Evolutionary conservation across 2,888 invertebrate genomes (phyloP), one percentile per base, ranked within the genome.

Genomic region (Drosophila colorata): DNA sequence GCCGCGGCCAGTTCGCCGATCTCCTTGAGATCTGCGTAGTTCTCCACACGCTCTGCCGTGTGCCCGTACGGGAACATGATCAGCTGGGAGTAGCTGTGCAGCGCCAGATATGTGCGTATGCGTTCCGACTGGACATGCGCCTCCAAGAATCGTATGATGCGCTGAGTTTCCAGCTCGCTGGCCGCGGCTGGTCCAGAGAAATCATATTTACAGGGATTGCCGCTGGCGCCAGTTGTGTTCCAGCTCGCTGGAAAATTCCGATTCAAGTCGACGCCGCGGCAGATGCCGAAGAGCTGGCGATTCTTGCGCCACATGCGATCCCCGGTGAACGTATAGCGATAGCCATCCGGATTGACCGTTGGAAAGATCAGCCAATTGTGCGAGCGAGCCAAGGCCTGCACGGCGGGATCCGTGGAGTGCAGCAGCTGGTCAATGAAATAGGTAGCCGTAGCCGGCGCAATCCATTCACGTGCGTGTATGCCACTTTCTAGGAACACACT

Each of bases 261-360:
- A 90, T 95, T 95, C 0, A 94, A 93, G 89, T 95, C 95, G 2
- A 93, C 93, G 16, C 95, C 95, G 23, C 90, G 86, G 83, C 95
- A 95, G 8, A 87, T 71, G 18, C 90, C 92, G 77, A 89, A 92
- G 47, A 91, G 92, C 71, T 82, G 91, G 33, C 96, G 93, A 13
- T 96, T 96, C 92, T 97, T 97, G 72, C 95, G 93, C 96, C 97
- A 97, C 80, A 96, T 93, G 23, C 96, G 94, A 91, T 96, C 95
- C 56, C 93, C 93, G 0, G 94, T 94, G 90, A 95, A 96, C 28
- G 95, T 94, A 87, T 94, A 95, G 78, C 95, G 95, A 90, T 96
- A 96, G 0, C 96, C 96, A 78, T 96, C 96, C 0, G 96, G 96
- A 92, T 96, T 96, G 35, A 95, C 93, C 6, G 95, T 93, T 0